phyloP scores from a whole-genome alignment of 2,888 invertebrate genomes.

The Hesperia comma region DNA sequence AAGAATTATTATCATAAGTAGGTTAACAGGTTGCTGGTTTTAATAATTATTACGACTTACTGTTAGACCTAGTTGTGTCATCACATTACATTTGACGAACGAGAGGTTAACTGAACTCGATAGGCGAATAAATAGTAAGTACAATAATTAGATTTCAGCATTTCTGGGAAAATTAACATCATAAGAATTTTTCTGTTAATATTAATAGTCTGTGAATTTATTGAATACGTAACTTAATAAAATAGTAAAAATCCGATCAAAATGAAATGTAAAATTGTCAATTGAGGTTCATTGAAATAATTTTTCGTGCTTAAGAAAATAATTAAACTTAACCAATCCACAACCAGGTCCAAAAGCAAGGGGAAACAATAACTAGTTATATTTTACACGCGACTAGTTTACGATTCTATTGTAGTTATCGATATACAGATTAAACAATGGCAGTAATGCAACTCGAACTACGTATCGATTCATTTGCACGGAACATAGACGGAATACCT shows the following conservation, averaged over 20 bases:
- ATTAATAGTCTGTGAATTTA: too few species aligned
- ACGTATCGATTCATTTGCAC: slow-evolving; percentile 66
- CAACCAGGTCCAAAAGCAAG: slow-evolving; percentile 29
- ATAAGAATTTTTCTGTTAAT: too few species aligned
- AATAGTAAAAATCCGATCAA: too few species aligned
- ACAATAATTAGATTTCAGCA: too few species aligned
- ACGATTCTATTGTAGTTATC: slow-evolving; percentile 47
- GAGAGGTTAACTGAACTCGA: neutral
- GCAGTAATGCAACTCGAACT: slow-evolving; percentile 59
- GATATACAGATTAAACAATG: slow-evolving; percentile 64
- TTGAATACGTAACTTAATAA: too few species aligned
- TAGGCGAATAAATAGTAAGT: too few species aligned
- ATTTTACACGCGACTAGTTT: slow-evolving; percentile 48
- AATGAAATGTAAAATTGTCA: neutral
- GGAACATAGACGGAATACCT: slow-evolving; percentile 72
- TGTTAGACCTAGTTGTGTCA: slow-evolving; percentile 21
- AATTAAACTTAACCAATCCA: neutral
- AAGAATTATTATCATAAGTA: slow-evolving; percentile 32
- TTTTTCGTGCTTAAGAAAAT: too few species aligned
- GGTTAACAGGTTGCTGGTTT: slow-evolving; percentile 21
- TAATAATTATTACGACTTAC: slow-evolving; percentile 20
- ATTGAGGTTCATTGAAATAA: neutral
- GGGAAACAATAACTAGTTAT: slow-evolving; percentile 19
- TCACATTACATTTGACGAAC: neutral
- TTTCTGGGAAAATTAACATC: too few species aligned